Conservation (phyloP, 1,140 invertebrate genomes). For the Drosophila auraria region DNA sequence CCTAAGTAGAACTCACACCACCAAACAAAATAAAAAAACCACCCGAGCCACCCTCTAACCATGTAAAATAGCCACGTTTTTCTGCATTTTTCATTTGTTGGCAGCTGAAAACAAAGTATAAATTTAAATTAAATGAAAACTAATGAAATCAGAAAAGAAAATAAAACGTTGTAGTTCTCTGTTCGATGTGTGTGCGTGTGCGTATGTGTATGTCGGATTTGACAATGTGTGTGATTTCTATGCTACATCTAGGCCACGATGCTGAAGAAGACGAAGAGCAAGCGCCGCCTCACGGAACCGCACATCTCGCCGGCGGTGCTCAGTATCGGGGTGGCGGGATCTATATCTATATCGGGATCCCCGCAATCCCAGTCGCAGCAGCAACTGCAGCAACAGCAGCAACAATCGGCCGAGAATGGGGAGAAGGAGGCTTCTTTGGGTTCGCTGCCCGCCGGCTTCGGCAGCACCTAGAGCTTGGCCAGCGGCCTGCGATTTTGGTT, state of each 20-base stretch:
- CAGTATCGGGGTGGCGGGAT: conserved; percentile 56
- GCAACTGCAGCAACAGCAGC: conserved; percentile 59
- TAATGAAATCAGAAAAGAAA: conserved; percentile 28
- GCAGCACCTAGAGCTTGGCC: conserved; percentile 81
- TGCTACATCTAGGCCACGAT: conserved; percentile 87
- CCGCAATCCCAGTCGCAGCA: conserved; percentile 53
- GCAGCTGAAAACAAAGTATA: conserved; percentile 23
- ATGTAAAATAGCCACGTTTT: conserved; percentile 60
- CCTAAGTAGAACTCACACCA: conserved; percentile 58
- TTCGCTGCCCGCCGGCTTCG: conserved; percentile 50
- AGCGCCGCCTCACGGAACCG: conserved; percentile 94
- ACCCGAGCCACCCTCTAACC: conserved; percentile 22
- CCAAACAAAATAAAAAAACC: conserved; percentile 8
- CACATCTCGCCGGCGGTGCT: conserved; percentile 89
- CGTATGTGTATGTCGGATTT: conserved; percentile 75
- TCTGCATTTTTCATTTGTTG: conserved; percentile 63
- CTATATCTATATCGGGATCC: conserved; percentile 18
- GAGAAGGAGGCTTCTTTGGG: conserved; percentile 67
- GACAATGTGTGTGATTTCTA: conserved; percentile 76
- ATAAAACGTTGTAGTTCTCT: conserved; percentile 40
- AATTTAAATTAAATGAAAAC: conserved; percentile 21
- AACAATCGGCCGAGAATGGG: conserved; percentile 76
- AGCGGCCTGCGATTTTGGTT: conserved; percentile 83
- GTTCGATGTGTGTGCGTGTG: conserved; percentile 58
- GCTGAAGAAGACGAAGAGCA: conserved; percentile 96